Evolutionary conservation across 2,797 vertebrate genomes (phyloP).

Genomic region (Vespertilio murinus): DNA sequence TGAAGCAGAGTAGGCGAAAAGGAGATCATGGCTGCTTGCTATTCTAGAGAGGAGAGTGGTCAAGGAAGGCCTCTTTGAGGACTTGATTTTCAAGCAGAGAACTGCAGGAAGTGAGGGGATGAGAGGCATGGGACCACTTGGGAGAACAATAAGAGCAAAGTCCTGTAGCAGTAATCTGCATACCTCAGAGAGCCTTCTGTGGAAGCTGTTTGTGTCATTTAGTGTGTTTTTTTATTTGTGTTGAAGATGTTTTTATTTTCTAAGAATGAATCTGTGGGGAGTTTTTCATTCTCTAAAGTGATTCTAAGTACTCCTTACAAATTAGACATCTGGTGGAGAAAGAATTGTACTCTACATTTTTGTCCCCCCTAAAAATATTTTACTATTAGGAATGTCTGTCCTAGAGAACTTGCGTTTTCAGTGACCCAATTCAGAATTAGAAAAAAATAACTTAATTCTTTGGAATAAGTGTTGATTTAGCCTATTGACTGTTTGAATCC

Average conservation of each 20-base stretch:
- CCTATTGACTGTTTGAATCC: background rate
- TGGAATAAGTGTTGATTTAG: background rate
- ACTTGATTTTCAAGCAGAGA: background rate
- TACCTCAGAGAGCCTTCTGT: background rate
- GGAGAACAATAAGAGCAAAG: background rate
- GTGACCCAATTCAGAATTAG: background rate
- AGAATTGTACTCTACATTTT: background rate
- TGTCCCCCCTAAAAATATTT: background rate
- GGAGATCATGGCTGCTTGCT: background rate
- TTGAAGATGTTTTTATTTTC: conserved; percentile 16
- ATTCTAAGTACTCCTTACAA: background rate
- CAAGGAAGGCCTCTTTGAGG: background rate
- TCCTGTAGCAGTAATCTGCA: background rate
- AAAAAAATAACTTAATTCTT: background rate
- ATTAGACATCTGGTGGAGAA: background rate
- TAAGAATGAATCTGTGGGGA: background rate
- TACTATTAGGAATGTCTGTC: background rate
- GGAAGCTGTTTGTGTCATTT: background rate
- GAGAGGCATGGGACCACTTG: background rate
- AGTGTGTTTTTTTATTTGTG: background rate
- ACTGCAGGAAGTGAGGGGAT: background rate
- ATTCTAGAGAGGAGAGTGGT: background rate
- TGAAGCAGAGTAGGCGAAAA: background rate
- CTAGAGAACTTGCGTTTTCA: conserved; percentile 1
- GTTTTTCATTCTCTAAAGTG: background rate